Evolutionary conservation across 2,888 invertebrate genomes (phyloP), one percentile per base, ranked within the genome.

Genomic region (Synanthedon tipuliformis): DNA sequence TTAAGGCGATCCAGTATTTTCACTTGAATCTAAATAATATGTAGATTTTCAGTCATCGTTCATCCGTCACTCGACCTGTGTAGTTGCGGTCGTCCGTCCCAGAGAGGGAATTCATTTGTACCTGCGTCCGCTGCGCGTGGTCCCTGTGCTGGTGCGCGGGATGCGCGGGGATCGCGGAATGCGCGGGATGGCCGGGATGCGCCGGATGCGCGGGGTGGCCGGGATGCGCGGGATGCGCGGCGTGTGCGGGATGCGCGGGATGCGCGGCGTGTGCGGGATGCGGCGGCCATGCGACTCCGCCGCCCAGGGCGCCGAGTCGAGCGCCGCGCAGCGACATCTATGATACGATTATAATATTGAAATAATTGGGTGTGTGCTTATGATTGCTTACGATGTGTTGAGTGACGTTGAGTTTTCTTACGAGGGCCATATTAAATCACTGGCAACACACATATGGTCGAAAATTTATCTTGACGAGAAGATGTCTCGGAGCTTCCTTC

Each of bases 241-340:
- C 54, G n/a, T 56, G 56, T 23, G 55, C 16, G 41, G 52, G 55
- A 16, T 60, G 66, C 52, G 59, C n/a, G n/a, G 64, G 55, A 55
- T 61, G 61, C 49, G 52, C 56, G 11, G 55, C 54, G n/a, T 56
- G 56, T 23, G 55, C 16, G 41, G 52, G 55, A 16, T 60, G 66
- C 52, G 59, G 78, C 55, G 78, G 66, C 73, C 81, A 81, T 62
- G 77, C 73, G 61, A 78, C 80, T 59, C 72, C 75, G 55, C 78
- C 78, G 57, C 81, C 75, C 52, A 84, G 71, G 51, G 79, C 73
- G 58, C 76, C 70, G 50, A 84, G 70, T 1, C 85, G 74, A 1
- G 81, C 79, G 61, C 80, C 75, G 18, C 85, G 81, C 16, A 80
- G 69, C 11, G 85, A 81, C 83, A 84, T 83, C 83, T 84, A 72